These are phyloP conservation scores for Psilopogon haemacephalus DNA, from an alignment of 2,113 vertebrate genomes.

Conservation along the genomic window DNA sequence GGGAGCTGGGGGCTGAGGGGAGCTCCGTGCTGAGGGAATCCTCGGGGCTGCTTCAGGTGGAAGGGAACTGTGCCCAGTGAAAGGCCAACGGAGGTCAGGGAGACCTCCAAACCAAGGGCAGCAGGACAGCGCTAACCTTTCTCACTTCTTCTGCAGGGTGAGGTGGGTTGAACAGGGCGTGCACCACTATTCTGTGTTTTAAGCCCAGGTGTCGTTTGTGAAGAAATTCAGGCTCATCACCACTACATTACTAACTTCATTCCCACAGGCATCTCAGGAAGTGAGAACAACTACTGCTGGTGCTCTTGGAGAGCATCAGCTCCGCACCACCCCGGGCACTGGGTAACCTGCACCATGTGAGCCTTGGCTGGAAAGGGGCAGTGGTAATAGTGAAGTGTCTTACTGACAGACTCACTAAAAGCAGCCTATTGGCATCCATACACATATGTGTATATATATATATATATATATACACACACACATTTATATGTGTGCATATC, in stretches of 20 bases:
- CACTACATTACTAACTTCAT: rapidly evolving
- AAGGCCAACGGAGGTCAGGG: not conserved
- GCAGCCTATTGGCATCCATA: too few species aligned
- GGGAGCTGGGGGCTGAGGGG: not conserved
- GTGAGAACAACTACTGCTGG: not conserved
- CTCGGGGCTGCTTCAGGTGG: not conserved
- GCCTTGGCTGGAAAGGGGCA: not conserved
- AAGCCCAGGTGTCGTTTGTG: not conserved
- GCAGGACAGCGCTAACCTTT: not conserved
- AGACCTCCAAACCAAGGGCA: rapidly evolving
- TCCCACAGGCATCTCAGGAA: rapidly evolving
- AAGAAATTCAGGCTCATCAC: not conserved
- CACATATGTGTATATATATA: not conserved
- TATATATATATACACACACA: too few species aligned
- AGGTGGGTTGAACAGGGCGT: rapidly evolving
- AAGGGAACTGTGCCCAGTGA: not conserved
- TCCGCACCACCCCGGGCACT: not conserved
- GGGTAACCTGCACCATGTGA: rapidly evolving
- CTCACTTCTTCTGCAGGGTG: not conserved
- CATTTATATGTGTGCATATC: too few species aligned
- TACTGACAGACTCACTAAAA: rapidly evolving
- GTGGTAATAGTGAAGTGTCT: rapidly evolving
- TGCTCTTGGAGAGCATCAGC: too few species aligned
- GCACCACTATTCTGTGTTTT: rapidly evolving
- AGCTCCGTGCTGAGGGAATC: not conserved